Conservation (phyloP, 2,888 invertebrate species). For the Empis livida region DNA sequence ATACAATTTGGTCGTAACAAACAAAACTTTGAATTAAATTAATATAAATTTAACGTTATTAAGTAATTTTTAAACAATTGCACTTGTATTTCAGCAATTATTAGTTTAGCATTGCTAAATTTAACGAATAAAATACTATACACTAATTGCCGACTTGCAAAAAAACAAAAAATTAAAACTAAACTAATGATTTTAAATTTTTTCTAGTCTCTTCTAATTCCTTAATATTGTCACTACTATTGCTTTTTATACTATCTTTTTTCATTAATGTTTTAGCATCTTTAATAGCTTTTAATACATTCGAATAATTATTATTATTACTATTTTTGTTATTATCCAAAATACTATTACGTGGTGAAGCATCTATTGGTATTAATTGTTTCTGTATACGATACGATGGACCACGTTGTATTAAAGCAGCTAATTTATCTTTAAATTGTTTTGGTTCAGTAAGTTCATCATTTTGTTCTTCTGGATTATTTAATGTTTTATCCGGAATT, state of each 20-base stretch:
- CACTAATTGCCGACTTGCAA: background rate
- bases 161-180: background rate
- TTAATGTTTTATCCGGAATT: conserved; percentile 6
- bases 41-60: too few species aligned
- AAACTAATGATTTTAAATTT: background rate
- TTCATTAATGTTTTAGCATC: background rate
- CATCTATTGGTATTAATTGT: conserved; percentile 4
- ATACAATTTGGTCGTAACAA: too few species aligned
- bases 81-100: too few species aligned
- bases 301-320: background rate
- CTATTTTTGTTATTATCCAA: background rate
- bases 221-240: background rate
- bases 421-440: conserved; percentile 26
- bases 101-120: too few species aligned
- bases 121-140: background rate
- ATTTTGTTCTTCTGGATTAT: conserved; percentile 11
- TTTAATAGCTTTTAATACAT: background rate
- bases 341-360: conserved; percentile 11
- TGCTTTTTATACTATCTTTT: background rate
- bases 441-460: background rate
- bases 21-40: too few species aligned
- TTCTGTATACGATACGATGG: conserved; percentile 23
- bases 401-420: conserved; percentile 26
- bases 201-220: background rate
- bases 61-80: too few species aligned